Base-by-base conservation (phyloP, 2,797 vertebrate genomes). In the Aselliscus stoliczkanus region DNA sequence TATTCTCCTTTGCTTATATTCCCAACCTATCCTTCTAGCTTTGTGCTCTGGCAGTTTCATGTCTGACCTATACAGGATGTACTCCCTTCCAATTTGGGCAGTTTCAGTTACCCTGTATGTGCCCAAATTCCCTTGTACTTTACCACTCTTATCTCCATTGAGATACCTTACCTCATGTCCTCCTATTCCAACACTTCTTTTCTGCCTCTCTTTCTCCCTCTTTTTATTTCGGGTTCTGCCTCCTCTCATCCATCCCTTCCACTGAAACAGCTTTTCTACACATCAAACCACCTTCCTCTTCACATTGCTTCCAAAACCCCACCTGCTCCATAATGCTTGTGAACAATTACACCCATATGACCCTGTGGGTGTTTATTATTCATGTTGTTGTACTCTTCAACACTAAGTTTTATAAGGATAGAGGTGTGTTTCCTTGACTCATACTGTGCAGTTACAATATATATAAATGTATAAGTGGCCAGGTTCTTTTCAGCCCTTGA, bases 311-410 rank as follows among this genome's bases (percentile, higher is more conserved):
- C 82, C 64, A 58, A 95, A 96, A 44, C 62, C 67, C 82, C 70
- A 81, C 90, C 95, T 82, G 88, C 94, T 96, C 80, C 85, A 64
- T 21, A 77, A 94, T 90, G 47, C 77, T 31, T 34, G 52, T 52
- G 23, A 80, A 85, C 87, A 97, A 88, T 96, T 69, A 96, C 81
- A 87, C 92, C 92, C 89, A 94, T 92, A 62, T 73, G n/a, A 13
- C 15, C 12, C 73, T 25, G 86, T 79, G 65, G 62, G 64, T 90
- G 72, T 65, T 83, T 34, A 73, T 87, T 84, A 89, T 69, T 89
- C 42, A 39, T 86, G 15, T 75, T 77, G 70, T 75, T 67, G n/a
- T 80, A 73, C n/a, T 65, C 88, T 89, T 52, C 34, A 29, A 72
- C 21, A 76, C 27, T 65, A 77, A 76, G 54, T 31, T 70, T 72